Base-by-base conservation (phyloP, 1,140 invertebrate species). In the Camponotus floridanus region DNA sequence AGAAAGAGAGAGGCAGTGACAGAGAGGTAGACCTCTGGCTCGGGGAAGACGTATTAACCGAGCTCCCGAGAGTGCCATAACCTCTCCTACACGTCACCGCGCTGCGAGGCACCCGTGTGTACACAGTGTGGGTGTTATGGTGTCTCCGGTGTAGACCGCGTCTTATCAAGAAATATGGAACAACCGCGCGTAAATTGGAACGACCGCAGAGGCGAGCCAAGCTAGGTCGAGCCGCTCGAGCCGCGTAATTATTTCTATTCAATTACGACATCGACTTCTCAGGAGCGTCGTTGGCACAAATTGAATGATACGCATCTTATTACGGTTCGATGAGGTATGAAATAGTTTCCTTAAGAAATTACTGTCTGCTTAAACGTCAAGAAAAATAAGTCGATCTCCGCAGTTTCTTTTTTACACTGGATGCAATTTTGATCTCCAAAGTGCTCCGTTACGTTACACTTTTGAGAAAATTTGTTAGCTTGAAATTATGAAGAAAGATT, bases 1-100 rank as follows among this genome's bases (percentile, higher is more conserved):
- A 26, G 26, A 26, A 1, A 26, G 55, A 39, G 64, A 65, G 62
- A 76, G 57, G 51, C 51, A 86, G 65, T 86, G 87, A 73, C 70
- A 88, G 85, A 74, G 70, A 89, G 83, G 76, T 55, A 88, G 87
- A 86, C 80, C 68, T 88, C 80, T 57, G 42, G 73, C 42, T 62
- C 76, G 48, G 64, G 76, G 76, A 83, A 74, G 79, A 86, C 68
- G 85, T 84, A 86, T 86, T 86, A 86, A 86, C 65, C 61, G 57
- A 48, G 70, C 59, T 83, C 85, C 67, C 78, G 79, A 83, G 85
- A 86, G 85, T 83, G 85, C 67, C 78, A 68, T 86, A 86, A 73
- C 45, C 85, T 73, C 79, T 74, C 57, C 67, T 83, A 39, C 45
- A 83, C 68, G 79, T 86, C 85, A 74, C 65, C 70, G 67, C 57